phyloP scores from a whole-genome alignment of 2,113 vertebrate genomes.

The Cebus imitator region DNA sequence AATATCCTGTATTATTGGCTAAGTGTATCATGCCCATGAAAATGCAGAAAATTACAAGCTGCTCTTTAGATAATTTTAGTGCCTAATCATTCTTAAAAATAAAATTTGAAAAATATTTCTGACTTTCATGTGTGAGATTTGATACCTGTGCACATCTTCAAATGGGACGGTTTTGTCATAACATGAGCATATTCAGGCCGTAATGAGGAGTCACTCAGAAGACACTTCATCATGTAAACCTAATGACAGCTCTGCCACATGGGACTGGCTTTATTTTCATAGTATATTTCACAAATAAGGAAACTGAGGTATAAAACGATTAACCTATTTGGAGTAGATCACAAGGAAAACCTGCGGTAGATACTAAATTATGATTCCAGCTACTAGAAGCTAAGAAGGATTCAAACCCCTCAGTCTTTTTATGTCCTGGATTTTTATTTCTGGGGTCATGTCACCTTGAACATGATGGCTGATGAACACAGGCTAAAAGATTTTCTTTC shows the following conservation, averaged over 20 bases:
- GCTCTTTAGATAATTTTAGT: neutral
- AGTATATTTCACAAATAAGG: constrained; percentile 44
- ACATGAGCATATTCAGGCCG: neutral
- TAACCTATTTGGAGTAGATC: neutral
- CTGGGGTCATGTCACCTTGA: neutral
- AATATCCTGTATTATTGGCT: constrained; percentile 72
- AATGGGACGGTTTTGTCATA: neutral
- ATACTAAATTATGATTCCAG: constrained; percentile 4
- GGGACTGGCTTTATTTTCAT: constrained; percentile 22
- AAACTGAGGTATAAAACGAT: constrained; percentile 47
- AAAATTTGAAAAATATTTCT: neutral
- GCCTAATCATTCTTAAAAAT: constrained; percentile 8
- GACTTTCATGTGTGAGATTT: neutral
- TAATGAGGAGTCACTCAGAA: neutral
- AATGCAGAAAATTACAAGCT: neutral
- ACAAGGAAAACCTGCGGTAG: neutral
- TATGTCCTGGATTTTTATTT: constrained; percentile 1
- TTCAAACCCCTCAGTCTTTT: neutral
- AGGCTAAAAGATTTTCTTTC: constrained; percentile 22
- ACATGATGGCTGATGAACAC: neutral
- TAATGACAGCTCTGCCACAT: neutral
- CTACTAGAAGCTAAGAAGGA: neutral
- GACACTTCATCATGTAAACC: neutral
- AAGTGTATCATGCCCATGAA: constrained; percentile 20
- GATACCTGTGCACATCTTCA: neutral